Base-by-base conservation (phyloP, 2,113 vertebrate genomes). In the Rhabdornis inornatus region DNA sequence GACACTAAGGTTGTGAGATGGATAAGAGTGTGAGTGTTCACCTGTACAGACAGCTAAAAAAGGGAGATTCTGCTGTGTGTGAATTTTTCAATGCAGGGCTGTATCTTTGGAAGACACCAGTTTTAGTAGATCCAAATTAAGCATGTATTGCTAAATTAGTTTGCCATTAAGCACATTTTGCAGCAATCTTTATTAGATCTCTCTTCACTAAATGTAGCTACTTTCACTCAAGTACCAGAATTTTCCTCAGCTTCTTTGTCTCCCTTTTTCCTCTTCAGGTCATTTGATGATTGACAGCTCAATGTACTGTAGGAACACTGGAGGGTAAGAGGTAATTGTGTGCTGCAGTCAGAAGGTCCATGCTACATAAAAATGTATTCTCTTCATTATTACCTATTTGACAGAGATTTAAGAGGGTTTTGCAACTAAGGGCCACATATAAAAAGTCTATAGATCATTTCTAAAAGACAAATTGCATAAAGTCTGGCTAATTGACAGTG, bases 391-490 rank as follows among this genome's bases (percentile, higher is more conserved):
- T 87, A 87, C 24, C 47, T 80, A 52, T 87, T 78, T 89, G 89
- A 94, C 89, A 94, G 53, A 93, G 89, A 94, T 94, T 93, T 95
- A 94, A 90, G 91, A 87, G 68, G 44, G 47, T 47, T 96, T 93
- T 93, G 33, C 68, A 87, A 72, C 86, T 81, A 49, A 89, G 42
- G 37, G 44, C 21, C 64, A 75, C 9, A 5, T 39, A 24, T 52
- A 64, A 75, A 81, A 94, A 81, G 77, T 56, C 22, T 78, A 60
- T 52, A 75, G 31, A 78, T 90, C 25, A 55, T 89, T 88, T 83
- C 60, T 47, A 42, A 74, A 85, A 92, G 76, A 90, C 17, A 68
- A 93, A 92, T 64, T 89, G 65, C 64, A 87, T 55, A 44, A 85
- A 33, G 6, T 15, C 53, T 71, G 61, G 14, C 55, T 65, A 92